A percentile compares a stretch with the other conserved stretches of the same genome.
phyloP scores from a whole-genome alignment of 1,140 invertebrate species.

The Ruditapes philippinarum region DNA sequence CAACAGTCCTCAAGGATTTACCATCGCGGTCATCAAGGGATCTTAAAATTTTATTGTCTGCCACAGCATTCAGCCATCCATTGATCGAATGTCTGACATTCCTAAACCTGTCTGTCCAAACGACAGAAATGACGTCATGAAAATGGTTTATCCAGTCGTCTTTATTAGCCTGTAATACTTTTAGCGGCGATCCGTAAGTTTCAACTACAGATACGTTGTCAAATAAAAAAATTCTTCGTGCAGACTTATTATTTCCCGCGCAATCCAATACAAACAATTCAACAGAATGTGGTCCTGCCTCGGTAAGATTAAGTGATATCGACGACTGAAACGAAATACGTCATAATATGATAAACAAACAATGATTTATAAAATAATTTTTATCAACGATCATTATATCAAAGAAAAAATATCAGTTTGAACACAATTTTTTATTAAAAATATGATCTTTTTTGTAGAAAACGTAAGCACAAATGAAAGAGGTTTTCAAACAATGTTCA shows the following conservation, averaged over 20 bases:
- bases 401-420: too few species aligned
- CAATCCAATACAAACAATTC: background rate
- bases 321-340: too few species aligned
- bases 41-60: background rate
- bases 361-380: too few species aligned
- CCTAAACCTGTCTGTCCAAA: background rate
- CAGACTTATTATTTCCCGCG: background rate
- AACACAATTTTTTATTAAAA: too few species aligned
- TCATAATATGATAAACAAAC: too few species aligned
- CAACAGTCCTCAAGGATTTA: background rate
- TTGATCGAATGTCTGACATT: background rate
- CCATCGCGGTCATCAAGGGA: background rate
- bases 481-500: too few species aligned
- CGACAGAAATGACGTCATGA: background rate
- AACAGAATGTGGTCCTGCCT: background rate
- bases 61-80: background rate
- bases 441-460: too few species aligned
- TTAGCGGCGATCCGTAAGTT: background rate
- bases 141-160: conserved; percentile 9
- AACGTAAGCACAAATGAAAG: too few species aligned
- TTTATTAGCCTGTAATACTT: background rate
- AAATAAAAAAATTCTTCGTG: conserved; percentile 22
- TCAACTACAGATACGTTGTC: conserved; percentile 23
- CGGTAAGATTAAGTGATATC: background rate
- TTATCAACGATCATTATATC: too few species aligned